phyloP scores from a whole-genome alignment of 2,888 invertebrate genomes.

The Lasioglossum leucozonium region DNA sequence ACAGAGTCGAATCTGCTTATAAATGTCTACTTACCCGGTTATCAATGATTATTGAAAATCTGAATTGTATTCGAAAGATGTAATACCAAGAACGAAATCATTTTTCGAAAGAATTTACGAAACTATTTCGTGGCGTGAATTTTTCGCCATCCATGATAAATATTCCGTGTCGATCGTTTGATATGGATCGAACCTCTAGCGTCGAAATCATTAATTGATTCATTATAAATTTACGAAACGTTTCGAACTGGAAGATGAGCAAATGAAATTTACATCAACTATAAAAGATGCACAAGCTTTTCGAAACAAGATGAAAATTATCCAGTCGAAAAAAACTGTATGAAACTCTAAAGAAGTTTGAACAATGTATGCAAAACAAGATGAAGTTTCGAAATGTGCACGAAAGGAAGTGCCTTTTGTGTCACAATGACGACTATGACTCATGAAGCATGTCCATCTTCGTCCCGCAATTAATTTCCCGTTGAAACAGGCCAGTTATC shows the following conservation, averaged over 20 bases:
- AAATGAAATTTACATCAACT: not conserved
- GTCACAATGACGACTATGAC: not conserved
- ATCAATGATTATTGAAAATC: not conserved
- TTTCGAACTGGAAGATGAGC: not conserved
- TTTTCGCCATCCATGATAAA: too few species aligned
- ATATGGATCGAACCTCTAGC: too few species aligned
- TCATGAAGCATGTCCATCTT: not conserved
- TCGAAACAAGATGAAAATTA: not conserved
- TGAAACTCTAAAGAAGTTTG: not conserved
- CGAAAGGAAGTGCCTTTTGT: not conserved
- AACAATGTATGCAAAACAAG: not conserved
- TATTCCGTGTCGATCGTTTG: too few species aligned
- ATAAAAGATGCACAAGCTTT: not conserved
- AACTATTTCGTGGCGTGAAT: too few species aligned
- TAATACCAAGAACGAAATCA: too few species aligned
- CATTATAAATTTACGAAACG: too few species aligned
- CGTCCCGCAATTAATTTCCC: not conserved
- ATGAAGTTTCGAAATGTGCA: not conserved
- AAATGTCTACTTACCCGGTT: too few species aligned
- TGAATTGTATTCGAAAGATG: not conserved
- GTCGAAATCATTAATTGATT: too few species aligned
- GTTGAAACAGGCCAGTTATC: conserved; percentile 11
- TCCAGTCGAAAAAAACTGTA: not conserved
- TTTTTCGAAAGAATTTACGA: not conserved
- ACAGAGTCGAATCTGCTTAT: too few species aligned